Conservation (phyloP, 2,888 invertebrate genomes). For the Diploptera punctata region DNA sequence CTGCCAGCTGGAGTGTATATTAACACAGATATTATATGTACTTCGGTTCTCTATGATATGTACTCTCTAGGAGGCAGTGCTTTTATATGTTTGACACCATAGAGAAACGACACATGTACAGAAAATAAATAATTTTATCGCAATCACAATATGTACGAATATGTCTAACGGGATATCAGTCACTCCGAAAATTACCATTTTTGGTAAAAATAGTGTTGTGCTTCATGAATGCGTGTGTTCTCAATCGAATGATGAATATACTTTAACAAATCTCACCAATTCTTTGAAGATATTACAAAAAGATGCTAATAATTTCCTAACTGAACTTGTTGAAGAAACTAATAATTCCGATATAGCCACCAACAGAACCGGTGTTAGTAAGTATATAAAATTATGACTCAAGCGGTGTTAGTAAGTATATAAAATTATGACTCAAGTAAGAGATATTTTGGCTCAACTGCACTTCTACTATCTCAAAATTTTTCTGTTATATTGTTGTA, state of each 20-base stretch:
- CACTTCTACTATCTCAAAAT: no score
- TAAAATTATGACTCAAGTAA: no score
- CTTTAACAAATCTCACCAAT: not conserved
- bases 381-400: no score
- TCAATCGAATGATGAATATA: not conserved
- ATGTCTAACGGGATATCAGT: not conserved
- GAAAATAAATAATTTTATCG: not conserved
- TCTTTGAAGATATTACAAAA: not conserved
- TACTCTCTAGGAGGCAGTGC: not conserved
- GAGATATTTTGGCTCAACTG: no score
- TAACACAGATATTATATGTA: not conserved
- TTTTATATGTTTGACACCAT: not conserved
- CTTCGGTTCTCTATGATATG: not conserved
- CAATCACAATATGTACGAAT: not conserved
- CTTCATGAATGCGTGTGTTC: not conserved
- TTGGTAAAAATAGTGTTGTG: not conserved
- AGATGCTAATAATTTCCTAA: conserved; percentile 9
- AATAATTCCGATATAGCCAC: no score
- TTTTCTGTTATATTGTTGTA: no score
- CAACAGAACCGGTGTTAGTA: no score
- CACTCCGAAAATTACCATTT: not conserved
- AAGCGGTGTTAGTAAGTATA: no score
- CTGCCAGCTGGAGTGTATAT: no score
- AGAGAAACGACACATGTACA: no score
- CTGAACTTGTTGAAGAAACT: not conserved